These are phyloP conservation scores for Leptocoma aspasia DNA, from an alignment of 2,113 vertebrate species.

Conservation along the genomic window DNA sequence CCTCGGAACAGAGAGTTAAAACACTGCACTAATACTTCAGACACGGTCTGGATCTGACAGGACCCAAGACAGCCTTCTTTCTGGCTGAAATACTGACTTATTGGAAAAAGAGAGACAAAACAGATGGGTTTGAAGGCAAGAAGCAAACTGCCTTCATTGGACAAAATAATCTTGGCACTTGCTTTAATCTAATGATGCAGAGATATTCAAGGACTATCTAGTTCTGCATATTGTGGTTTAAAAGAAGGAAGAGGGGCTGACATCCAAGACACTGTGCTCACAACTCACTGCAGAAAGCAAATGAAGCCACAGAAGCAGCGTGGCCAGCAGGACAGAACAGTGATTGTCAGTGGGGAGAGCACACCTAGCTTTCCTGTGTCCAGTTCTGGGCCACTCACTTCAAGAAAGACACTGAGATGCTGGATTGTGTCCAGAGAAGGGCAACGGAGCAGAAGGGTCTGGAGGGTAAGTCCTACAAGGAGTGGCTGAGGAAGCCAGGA, in stretches of 20 bases:
- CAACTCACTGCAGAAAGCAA: neutral
- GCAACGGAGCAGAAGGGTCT: neutral
- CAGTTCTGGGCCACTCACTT: neutral
- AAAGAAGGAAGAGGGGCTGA: neutral
- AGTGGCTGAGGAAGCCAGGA: neutral
- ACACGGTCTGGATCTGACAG: neutral
- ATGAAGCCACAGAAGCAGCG: neutral
- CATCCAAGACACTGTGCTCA: neutral
- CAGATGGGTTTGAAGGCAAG: neutral
- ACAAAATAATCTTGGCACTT: neutral
- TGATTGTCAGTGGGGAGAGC: neutral
- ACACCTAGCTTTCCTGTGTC: rapidly evolving
- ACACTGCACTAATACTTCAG: neutral
- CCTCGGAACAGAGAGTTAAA: neutral
- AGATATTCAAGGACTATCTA: neutral
- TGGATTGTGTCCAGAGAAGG: neutral
- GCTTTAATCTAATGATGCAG: neutral
- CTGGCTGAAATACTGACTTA: neutral
- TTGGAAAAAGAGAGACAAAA: neutral
- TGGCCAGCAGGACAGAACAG: neutral
- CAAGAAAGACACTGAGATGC: neutral
- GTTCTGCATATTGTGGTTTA: neutral
- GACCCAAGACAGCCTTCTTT: neutral
- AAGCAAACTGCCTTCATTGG: neutral
- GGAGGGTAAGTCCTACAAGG: neutral